Evolutionary conservation across 2,797 vertebrate species (phyloP).

Genomic region (Bradypodion pumilum): DNA sequence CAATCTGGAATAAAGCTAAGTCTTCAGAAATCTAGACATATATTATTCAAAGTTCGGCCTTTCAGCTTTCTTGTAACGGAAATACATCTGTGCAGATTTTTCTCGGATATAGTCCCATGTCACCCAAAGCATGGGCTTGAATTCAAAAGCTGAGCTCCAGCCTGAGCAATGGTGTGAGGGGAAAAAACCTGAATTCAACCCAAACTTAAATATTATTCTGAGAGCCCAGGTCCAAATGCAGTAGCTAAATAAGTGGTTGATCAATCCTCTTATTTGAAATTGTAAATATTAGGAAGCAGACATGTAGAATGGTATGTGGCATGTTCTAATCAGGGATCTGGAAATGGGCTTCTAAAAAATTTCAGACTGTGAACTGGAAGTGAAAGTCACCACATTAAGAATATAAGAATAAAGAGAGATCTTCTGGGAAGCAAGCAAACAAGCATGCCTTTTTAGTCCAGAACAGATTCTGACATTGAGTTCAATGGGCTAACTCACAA

Average conservation of each 20-base stretch:
- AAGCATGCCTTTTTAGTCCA: too few relatives aligned
- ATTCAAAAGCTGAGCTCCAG: conserved; percentile 1
- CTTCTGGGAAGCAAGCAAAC: too few relatives aligned
- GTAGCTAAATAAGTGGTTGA: not conserved
- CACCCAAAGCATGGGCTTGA: conserved; percentile 10
- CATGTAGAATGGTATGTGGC: not conserved
- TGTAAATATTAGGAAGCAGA: not conserved
- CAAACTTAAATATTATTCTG: not conserved
- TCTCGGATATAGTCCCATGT: conserved; percentile 12
- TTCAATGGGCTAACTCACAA: too few relatives aligned
- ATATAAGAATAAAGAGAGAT: too few relatives aligned
- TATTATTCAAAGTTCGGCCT: conserved; percentile 39
- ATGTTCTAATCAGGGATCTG: not conserved
- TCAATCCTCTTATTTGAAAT: not conserved
- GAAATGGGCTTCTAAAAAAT: not conserved
- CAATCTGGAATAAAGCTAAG: conserved; percentile 26
- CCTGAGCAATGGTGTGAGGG: not conserved
- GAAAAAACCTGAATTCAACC: not conserved
- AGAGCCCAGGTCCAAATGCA: not conserved
- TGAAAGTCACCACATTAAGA: too few relatives aligned
- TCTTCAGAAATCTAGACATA: conserved; percentile 37
- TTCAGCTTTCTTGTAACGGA: conserved; percentile 36
- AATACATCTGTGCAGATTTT: conserved; percentile 26
- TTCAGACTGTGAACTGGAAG: too few relatives aligned
- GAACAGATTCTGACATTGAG: too few relatives aligned